Base-by-base conservation (phyloP, 2,113 vertebrate genomes). In the Tupaia tana region DNA sequence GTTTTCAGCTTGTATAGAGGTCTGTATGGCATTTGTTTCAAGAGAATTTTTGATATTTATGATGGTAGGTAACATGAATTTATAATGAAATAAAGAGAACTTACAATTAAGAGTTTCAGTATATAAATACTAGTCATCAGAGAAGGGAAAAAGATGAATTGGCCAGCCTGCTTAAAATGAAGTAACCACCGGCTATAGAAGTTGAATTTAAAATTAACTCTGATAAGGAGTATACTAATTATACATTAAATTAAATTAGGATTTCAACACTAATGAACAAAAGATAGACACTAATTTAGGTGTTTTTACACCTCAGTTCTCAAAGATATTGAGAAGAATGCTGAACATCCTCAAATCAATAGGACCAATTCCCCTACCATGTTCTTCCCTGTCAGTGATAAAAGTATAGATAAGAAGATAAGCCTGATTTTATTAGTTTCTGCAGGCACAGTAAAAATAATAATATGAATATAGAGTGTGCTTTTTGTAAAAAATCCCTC, bases 121-220 rank as follows among this genome's bases (percentile, higher is more conserved):
- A 43, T 96, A 96, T 93, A 82, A 54, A 78, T 64, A 63, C 58
- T 83, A 93, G 58, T 98, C 90, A 91, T 90, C 4, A 80, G 81
- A 98, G 96, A 96, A 97, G 74, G 82, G 96, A 97, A 94, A 80
- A 95, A 70, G 95, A 97, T 94, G 96, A 95, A 81, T 86, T 92
- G 92, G 97, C 96, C 86, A 95, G 52, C 52, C 29, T 95, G 70
- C 79, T 97, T 94, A 96, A 75, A 95, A 96, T 92, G 83, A 96
- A 93, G 82, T 92, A 97, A 95, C 71, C 97, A 97, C 97, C 95
- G 96, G 85, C 79, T 74, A 56, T 90, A 43, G 69, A 92, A 98
- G 95, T 95, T 96, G 77, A 96, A 95, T 91, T 97, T 97, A 96
- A 96, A 95, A 90, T 52, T 93, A 97, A 95, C 93, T 97, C 92